phyloP scores from a whole-genome alignment of 1,140 invertebrate genomes.

The Scaptomyza montana region DNA sequence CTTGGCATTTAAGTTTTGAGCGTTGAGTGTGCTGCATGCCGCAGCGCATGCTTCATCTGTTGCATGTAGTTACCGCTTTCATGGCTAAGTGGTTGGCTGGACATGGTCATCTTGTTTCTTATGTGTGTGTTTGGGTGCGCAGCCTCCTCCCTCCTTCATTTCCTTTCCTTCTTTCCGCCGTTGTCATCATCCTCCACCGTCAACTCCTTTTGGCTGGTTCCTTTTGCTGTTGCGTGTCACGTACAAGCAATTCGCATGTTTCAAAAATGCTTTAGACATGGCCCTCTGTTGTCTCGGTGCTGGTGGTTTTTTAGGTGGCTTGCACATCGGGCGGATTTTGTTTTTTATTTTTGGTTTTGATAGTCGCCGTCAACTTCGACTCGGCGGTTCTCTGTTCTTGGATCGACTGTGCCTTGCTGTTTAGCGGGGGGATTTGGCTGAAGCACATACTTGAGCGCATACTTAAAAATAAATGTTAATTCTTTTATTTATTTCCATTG shows the following conservation, averaged over 20 bases:
- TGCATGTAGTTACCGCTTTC: constrained; percentile 82
- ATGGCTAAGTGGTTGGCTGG: constrained; percentile 81
- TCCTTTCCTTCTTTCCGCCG: constrained; percentile 16
- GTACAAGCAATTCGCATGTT: constrained; percentile 83
- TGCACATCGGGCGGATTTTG: constrained; percentile 22
- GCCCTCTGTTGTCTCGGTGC: constrained; percentile 56
- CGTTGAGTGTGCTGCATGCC: constrained; percentile 60
- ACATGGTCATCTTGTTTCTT: constrained; percentile 74
- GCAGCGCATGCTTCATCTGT: constrained; percentile 79
- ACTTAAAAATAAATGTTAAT: constrained; percentile 82
- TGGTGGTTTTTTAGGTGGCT: constrained; percentile 35
- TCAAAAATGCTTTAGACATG: constrained; percentile 81
- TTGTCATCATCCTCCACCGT: constrained; percentile 16
- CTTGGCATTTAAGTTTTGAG: constrained; percentile 59
- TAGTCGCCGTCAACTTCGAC: constrained; percentile 61
- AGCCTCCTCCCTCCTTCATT: not conserved
- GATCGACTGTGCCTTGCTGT: constrained; percentile 12
- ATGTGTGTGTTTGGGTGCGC: constrained; percentile 36
- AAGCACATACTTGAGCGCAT: constrained; percentile 67
- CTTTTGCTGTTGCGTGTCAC: constrained; percentile 81
- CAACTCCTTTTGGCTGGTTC: constrained; percentile 55
- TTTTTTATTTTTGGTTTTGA: constrained; percentile 56
- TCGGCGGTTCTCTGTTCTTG: not conserved
- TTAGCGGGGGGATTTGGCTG: constrained; percentile 19
- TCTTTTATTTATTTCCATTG: constrained; percentile 82